Conservation (phyloP, 2,888 invertebrate genomes). For the Drosophila mayaguana region DNA sequence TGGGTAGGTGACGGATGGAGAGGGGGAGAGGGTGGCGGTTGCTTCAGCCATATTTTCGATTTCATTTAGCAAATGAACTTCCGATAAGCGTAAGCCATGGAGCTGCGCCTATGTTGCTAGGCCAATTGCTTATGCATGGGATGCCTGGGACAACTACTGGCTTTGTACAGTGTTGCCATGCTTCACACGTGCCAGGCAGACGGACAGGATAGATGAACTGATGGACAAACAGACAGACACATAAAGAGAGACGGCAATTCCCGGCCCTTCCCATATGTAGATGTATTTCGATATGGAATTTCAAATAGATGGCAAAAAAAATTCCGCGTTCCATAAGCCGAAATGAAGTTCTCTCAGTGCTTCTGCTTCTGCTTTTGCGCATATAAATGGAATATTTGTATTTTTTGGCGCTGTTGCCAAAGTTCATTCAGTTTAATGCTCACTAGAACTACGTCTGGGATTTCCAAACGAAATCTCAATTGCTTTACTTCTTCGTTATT, state of each 20-base stretch:
- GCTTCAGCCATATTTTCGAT: conserved; percentile 88
- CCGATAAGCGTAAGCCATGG: conserved; percentile 47
- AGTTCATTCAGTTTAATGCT: conserved; percentile 8
- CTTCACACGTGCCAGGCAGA: conserved; percentile 58
- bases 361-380: conserved; percentile 3
- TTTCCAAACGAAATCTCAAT: conserved; percentile 5
- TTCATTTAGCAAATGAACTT: conserved; percentile 69
- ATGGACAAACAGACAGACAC: conserved; percentile 18
- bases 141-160: conserved; percentile 12
- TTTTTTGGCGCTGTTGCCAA: conserved; percentile 21
- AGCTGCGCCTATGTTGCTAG: conserved; percentile 8
- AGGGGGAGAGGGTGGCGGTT: not conserved
- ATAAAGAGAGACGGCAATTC: not conserved
- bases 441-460: not conserved
- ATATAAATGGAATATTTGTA: not conserved
- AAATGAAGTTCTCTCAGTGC: conserved; percentile 14
- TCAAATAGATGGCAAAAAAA: conserved; percentile 37
- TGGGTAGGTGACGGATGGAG: no score
- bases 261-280: conserved; percentile 19
- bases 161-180: conserved; percentile 56
- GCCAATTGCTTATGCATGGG: conserved; percentile 61
- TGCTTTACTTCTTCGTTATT: conserved; percentile 1
- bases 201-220: not conserved
- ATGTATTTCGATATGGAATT: conserved; percentile 45
- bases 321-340: conserved; percentile 41